Evolutionary conservation across 2,797 vertebrate genomes (phyloP).

Genomic region (Malurus splendens): DNA sequence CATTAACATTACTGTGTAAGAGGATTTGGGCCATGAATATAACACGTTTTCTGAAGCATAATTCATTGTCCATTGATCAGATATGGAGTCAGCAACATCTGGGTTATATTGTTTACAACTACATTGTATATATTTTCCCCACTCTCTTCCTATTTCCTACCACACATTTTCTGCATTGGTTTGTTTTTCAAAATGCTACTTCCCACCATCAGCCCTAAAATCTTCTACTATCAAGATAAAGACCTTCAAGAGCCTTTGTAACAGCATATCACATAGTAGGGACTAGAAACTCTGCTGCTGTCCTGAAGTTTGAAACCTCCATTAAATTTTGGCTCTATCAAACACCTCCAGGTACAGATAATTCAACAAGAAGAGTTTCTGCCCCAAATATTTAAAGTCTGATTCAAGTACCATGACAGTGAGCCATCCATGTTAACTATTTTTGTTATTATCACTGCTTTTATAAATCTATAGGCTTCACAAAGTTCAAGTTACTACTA

Average conservation of each 20-base stretch:
- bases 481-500: background rate
- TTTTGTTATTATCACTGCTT: background rate
- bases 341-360: background rate
- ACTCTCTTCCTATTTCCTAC: background rate
- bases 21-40: accelerated
- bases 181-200: background rate
- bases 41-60: background rate
- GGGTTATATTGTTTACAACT: background rate
- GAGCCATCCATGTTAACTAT: background rate
- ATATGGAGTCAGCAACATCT: background rate
- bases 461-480: background rate
- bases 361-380: background rate
- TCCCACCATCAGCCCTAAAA: background rate
- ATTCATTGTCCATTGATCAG: background rate
- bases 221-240: background rate
- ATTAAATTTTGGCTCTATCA: background rate
- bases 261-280: background rate
- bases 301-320: background rate
- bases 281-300: background rate
- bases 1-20: background rate
- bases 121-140: accelerated
- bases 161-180: background rate
- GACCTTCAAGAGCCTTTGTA: background rate
- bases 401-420: background rate
- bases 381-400: background rate